Evolutionary conservation across 1,140 invertebrate genomes (phyloP).

Genomic region (Proales similis): DNA sequence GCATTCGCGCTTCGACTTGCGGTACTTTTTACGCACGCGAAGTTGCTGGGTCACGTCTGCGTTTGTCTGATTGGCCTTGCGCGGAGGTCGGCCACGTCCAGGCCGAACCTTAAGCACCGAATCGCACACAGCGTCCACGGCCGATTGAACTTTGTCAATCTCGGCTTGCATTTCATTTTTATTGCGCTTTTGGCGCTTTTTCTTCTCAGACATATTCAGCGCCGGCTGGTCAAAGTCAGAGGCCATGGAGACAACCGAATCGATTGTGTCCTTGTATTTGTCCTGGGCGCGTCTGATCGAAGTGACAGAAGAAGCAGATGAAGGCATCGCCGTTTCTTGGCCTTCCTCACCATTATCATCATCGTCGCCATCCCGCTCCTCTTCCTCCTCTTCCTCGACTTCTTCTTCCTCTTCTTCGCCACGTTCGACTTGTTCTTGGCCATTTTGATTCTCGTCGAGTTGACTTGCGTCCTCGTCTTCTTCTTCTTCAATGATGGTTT

Average conservation of each 20-base stretch:
- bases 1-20: constrained; percentile 6
- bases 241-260: too few species aligned
- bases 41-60: neutral
- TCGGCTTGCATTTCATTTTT: neutral
- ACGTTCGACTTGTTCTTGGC: neutral
- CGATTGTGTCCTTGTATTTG: neutral
- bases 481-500: constrained; percentile 4
- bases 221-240: neutral
- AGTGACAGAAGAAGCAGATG: neutral
- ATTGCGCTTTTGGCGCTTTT: neutral
- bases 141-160: neutral
- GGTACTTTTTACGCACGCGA: constrained; percentile 2
- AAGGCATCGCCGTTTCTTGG: neutral
- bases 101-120: neutral
- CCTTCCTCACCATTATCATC: neutral
- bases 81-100: neutral
- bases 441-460: neutral
- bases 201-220: neutral
- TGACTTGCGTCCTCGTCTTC: constrained; percentile 5
- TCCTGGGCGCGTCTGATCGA: neutral
- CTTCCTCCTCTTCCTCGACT: neutral
- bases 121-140: neutral
- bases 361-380: neutral
- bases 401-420: neutral
- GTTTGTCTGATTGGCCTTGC: neutral